phyloP scores from a whole-genome alignment of 2,113 vertebrate genomes.

The Orycteropus afer region DNA sequence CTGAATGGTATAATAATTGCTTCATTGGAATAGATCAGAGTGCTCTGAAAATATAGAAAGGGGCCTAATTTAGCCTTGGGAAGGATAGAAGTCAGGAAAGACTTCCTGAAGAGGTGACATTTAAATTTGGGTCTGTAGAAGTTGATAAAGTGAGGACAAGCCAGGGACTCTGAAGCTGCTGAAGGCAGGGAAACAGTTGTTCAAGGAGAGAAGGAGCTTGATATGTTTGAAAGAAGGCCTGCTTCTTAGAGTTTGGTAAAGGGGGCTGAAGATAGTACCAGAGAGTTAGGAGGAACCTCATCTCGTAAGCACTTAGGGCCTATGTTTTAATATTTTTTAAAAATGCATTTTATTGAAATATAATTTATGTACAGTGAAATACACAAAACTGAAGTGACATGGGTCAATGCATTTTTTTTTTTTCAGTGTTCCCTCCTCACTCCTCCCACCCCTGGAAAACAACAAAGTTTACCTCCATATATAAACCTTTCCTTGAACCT shows the following conservation, averaged over 20 bases:
- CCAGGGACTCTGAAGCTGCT: not conserved
- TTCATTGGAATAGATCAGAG: not conserved
- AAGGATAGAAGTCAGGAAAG: not conserved
- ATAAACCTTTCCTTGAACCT: no score
- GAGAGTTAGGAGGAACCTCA: not conserved
- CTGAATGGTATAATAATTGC: not conserved
- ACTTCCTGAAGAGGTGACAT: not conserved
- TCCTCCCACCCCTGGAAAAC: no score
- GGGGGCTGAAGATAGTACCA: not conserved
- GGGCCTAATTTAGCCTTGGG: not conserved
- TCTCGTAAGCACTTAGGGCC: not conserved
- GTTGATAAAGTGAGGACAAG: not conserved
- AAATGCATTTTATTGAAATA: no score
- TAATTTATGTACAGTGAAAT: no score
- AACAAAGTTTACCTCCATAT: no score
- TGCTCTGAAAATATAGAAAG: not conserved
- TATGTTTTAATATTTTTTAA: not conserved
- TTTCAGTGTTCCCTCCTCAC: no score
- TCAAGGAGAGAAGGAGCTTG: not conserved
- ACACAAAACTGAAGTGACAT: no score
- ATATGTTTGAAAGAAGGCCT: not conserved
- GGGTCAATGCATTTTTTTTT: no score
- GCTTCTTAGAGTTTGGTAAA: not conserved
- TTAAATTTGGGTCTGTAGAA: not conserved
- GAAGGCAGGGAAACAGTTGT: not conserved